Evolutionary conservation across 2,888 invertebrate genomes (phyloP), one percentile per base, ranked within the genome.

Genomic region (Aleiodes alternator): DNA sequence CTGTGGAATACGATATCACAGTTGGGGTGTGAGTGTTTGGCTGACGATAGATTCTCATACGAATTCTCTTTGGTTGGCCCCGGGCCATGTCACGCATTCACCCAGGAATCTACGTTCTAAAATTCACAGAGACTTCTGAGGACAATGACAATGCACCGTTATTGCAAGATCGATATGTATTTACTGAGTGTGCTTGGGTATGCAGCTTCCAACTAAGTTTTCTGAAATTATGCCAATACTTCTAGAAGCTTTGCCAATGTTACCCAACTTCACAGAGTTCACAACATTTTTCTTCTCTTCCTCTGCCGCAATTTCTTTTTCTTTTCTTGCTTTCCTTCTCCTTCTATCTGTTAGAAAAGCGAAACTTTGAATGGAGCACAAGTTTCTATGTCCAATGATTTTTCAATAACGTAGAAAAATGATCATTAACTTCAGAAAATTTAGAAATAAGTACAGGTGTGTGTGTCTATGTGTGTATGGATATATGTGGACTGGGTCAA

Each of bases 61-160:
- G 59, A 34, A 43, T 64, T 69, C 34, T 48, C 61, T 48, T 29
- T 16, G 8, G 74, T 84, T 87, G 87, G 87, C 87, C 79, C 69
- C n/a, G 81, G 80, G 86, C 87, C 87, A 86, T 83, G 78, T 82
- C 76, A 53, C 77, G 75, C 74, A 70, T 75, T 76, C 76, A 80
- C 80, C 43, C 53, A 76, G 81, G 79, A 83, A 83, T 81, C 81
- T 81, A 79, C 78, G 80, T 79, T 81, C 82, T 83, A 87, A 85
- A 74, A 69, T 38, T 50, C 61, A 43, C 8, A 43, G 31, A 64
- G 64, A 64, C 56, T 61, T 61, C 48, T 29, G 23, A 56, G 55
- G 34, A 64, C 53, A 64, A 50, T 34, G 55, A 48, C 69, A 48
- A 57, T 43, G 29, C 14, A 66, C 43, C n/a, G 14, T 64, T 64